phyloP scores from a whole-genome alignment of 1,140 invertebrate species.

The Idris sp. region DNA sequence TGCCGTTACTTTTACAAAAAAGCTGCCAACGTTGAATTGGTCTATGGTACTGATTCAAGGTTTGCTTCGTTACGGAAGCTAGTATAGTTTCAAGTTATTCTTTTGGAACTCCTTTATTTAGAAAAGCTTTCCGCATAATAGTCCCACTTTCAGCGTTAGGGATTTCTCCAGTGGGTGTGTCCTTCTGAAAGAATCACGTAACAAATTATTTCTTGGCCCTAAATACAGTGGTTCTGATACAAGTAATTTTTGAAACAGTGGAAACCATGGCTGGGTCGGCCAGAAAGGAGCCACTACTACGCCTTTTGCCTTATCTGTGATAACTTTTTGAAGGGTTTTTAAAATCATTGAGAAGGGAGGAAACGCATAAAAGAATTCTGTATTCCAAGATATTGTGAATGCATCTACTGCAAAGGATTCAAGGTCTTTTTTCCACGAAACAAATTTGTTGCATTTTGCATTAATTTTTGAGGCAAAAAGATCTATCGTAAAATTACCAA shows the following conservation, averaged over 20 bases:
- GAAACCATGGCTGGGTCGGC: constrained; percentile 1
- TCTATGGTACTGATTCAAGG: constrained; percentile 10
- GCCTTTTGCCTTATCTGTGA: constrained; percentile 1
- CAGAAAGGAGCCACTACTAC: not conserved
- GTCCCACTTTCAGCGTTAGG: constrained; percentile 58
- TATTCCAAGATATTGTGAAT: not conserved
- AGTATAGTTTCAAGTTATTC: constrained; percentile 13
- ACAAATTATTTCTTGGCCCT: not conserved
- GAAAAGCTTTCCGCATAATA: constrained; percentile 54
- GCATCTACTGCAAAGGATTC: not conserved
- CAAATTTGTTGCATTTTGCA: not conserved
- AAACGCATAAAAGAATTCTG: not conserved
- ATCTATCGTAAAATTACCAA: not conserved
- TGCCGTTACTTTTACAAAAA: constrained; percentile 9
- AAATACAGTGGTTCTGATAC: constrained; percentile 24
- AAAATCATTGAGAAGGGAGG: constrained; percentile 19
- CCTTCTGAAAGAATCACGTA: constrained; percentile 4
- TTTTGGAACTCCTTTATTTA: constrained; percentile 33
- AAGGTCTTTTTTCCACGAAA: not conserved
- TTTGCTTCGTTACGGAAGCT: constrained; percentile 1
- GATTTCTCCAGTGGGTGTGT: constrained; percentile 42
- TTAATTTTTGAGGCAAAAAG: not conserved
- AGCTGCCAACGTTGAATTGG: constrained; percentile 11
- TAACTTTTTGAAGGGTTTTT: constrained; percentile 24
- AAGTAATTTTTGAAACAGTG: not conserved